Evolutionary conservation across 1,140 invertebrate genomes (phyloP), one percentile per base, ranked within the genome.

Genomic region (Galendromus occidentalis): DNA sequence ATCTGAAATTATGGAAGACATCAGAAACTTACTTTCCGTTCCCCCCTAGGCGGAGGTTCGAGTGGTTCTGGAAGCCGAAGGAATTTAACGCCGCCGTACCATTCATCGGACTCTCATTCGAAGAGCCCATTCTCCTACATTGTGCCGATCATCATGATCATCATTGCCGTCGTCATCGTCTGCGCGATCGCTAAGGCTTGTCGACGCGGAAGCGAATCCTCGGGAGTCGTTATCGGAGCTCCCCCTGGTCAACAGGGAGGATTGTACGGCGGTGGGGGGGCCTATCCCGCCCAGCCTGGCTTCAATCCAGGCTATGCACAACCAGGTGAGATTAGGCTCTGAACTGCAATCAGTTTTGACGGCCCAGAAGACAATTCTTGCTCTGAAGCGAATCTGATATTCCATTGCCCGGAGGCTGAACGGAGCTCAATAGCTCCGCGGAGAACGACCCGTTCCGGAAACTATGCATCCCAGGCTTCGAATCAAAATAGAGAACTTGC

Each of bases 241-340:
- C 51, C 51, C 2, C 51, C 51, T 4, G 51, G 22, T 29, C 51
- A 59, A 25, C 51, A 25, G 22, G 51, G 51, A 18, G 51, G 51
- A 29, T 59, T 18, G 2, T 59, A 59, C 9, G 51, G 51, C n/a
- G 51, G 51, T 2, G 51, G 51, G 22, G 51, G 51, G 1, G 51
- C 17, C 9, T 59, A 59, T 59, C 51, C 51, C 9, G 22, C 51
- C 22, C 51, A 59, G 22, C 51, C 51, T 22, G 51, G 51, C 2
- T 59, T 59, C 51, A 59, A 59, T 33, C 51, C 51, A 17, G 51
- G 51, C n/a, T 59, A 20, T 33, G 51, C 14, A 14, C 51, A 59
- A 2, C 51, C 51, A 59, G 51, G 51, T 59, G 4, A 9, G 33
- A 6, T 9, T 6, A 39, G 33, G 9, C 33, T 4, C 33, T 39